Evolutionary conservation across 2,797 vertebrate species (phyloP).

Genomic region (Morus bassanus): DNA sequence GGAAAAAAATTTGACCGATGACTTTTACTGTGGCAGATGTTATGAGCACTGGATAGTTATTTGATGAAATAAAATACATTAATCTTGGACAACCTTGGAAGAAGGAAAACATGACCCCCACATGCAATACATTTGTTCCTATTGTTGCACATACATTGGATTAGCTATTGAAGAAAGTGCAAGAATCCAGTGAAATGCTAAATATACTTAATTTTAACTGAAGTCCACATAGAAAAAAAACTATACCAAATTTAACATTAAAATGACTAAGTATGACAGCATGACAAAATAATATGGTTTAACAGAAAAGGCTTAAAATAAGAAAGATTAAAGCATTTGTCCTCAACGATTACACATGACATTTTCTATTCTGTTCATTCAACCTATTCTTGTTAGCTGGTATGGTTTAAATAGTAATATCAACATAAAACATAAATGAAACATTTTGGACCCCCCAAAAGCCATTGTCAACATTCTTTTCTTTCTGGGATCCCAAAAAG

Average conservation of each 20-base stretch:
- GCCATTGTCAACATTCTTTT: constrained; percentile 9
- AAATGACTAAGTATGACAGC: background rate
- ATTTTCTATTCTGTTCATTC: constrained; percentile 23
- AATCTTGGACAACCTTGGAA: background rate
- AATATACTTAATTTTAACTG: background rate
- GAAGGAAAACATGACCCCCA: background rate
- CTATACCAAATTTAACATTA: background rate
- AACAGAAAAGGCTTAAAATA: constrained; percentile 23
- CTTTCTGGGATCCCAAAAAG: background rate
- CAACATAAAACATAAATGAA: constrained; percentile 61
- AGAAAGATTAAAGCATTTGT: constrained; percentile 45
- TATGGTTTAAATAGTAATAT: constrained; percentile 67
- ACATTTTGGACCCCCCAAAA: constrained; percentile 47
- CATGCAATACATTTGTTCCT: background rate
- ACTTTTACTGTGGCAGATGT: background rate
- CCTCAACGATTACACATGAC: background rate
- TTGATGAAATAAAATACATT: background rate
- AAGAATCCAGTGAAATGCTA: background rate
- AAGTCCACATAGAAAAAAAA: background rate
- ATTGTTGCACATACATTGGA: background rate
- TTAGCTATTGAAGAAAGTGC: background rate
- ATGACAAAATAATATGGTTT: background rate
- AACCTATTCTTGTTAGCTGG: background rate
- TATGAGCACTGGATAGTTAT: background rate
- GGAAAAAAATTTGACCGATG: background rate